Evolutionary conservation across 2,888 invertebrate species (phyloP).

Genomic region (Parapristionchus giblindavisi): DNA sequence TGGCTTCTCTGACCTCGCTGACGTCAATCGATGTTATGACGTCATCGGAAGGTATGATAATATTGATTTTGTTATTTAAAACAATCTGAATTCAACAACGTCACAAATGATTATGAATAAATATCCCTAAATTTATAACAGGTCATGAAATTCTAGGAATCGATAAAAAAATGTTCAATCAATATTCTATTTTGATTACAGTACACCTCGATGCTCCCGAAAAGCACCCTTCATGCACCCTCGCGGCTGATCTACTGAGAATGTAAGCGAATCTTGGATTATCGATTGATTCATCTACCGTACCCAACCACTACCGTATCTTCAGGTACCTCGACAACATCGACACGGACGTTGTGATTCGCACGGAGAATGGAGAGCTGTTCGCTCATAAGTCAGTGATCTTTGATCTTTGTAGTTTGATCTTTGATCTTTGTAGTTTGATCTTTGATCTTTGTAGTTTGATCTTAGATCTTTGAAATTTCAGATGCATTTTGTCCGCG

Average conservation of each 20-base stretch:
- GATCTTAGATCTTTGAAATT: too few species aligned
- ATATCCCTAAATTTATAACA: background rate
- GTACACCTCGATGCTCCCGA: slow-evolving; percentile 31
- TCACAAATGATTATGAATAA: too few species aligned
- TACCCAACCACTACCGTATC: too few species aligned
- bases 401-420: background rate
- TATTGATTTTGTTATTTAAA: background rate
- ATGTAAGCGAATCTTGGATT: too few species aligned
- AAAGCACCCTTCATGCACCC: slow-evolving; percentile 74
- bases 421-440: background rate
- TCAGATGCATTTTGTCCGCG: slow-evolving; percentile 84
- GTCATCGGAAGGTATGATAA: slow-evolving; percentile 39
- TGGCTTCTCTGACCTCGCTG: slow-evolving; percentile 63
- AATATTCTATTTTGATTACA: background rate
- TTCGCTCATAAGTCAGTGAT: slow-evolving; percentile 81
- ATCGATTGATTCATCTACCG: too few species aligned
- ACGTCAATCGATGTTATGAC: slow-evolving; percentile 63
- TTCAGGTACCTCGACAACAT: slow-evolving; percentile 90
- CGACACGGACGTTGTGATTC: slow-evolving; percentile 83
- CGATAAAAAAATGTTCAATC: background rate
- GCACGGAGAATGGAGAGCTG: slow-evolving; percentile 84
- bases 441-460: background rate
- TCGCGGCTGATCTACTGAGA: slow-evolving; percentile 82
- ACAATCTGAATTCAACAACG: too few species aligned
- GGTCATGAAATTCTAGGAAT: background rate